These are phyloP conservation scores for Silurus asotus DNA, from an alignment of 2,113 vertebrate genomes.

Conservation along the genomic window DNA sequence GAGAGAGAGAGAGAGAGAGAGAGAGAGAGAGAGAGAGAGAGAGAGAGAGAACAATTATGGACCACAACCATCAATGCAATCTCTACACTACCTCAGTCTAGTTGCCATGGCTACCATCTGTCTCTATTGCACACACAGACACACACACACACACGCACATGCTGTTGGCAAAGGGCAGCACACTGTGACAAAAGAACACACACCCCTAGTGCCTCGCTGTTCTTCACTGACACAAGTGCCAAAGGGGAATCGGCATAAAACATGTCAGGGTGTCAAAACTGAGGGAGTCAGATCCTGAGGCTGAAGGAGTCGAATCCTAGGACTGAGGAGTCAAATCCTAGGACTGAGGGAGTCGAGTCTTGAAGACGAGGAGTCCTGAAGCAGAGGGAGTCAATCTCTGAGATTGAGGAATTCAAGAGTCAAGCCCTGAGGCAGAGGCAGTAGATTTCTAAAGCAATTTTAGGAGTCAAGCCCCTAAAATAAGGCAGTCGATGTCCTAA, in stretches of 20 bases:
- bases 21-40: constrained; percentile 3
- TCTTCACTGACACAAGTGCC: neutral
- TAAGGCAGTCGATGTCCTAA: too few species aligned
- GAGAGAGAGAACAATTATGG: constrained; percentile 10
- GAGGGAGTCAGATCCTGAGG: neutral
- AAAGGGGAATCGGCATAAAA: neutral
- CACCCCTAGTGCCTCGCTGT: neutral
- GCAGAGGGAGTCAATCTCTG: neutral
- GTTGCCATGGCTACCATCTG: constrained; percentile 43
- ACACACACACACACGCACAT: constrained; percentile 1
- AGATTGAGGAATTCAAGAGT: too few species aligned
- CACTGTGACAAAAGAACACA: constrained; percentile 19
- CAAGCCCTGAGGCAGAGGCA: neutral
- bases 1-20: neutral
- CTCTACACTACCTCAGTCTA: constrained; percentile 24
- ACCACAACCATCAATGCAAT: constrained; percentile 30
- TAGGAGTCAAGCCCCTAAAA: neutral
- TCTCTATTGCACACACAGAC: constrained; percentile 7
- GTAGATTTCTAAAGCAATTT: neutral
- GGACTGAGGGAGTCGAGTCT: neutral
- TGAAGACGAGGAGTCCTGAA: neutral
- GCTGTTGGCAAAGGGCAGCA: neutral
- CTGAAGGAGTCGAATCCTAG: neutral
- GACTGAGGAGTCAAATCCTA: too few species aligned
- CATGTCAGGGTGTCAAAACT: neutral